phyloP scores from a whole-genome alignment of 2,888 invertebrate species.

The Nipponacmea schrenckii region DNA sequence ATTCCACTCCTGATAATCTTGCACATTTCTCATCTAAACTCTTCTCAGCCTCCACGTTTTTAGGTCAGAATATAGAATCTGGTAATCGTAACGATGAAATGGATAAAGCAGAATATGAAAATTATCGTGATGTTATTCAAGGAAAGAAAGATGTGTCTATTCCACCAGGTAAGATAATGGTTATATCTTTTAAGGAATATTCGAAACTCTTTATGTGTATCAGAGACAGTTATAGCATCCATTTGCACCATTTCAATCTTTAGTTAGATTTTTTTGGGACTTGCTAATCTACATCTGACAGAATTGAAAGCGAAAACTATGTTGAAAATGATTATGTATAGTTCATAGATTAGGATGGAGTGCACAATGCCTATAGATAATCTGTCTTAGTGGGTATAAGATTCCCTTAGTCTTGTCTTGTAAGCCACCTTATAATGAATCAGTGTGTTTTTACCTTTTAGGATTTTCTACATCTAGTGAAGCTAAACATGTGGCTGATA shows the following conservation, averaged over 20 bases:
- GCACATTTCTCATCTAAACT: slow-evolving; percentile 57
- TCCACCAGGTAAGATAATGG: slow-evolving; percentile 47
- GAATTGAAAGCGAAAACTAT: too few relatives aligned
- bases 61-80: slow-evolving; percentile 49
- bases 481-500: slow-evolving; percentile 63
- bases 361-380: too few relatives aligned
- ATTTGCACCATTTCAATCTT: too few relatives aligned
- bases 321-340: too few relatives aligned
- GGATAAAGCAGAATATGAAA: slow-evolving; percentile 38
- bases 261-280: not conserved
- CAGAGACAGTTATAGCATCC: not conserved
- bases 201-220: not conserved
- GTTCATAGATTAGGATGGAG: too few relatives aligned
- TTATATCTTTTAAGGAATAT: slow-evolving; percentile 26
- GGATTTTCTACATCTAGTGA: slow-evolving; percentile 55
- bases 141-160: slow-evolving; percentile 57
- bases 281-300: too few relatives aligned
- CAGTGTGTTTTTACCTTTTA: slow-evolving; percentile 15
- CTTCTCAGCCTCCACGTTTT: slow-evolving; percentile 56
- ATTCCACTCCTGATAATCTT: slow-evolving; percentile 41
- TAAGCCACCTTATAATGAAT: too few relatives aligned
- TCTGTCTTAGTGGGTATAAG: too few relatives aligned
- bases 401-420: too few relatives aligned
- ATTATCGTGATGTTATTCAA: slow-evolving; percentile 56
- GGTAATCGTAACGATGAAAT: slow-evolving; percentile 28